Evolutionary conservation across 1,140 invertebrate species (phyloP).

Genomic region (Solen grandis): DNA sequence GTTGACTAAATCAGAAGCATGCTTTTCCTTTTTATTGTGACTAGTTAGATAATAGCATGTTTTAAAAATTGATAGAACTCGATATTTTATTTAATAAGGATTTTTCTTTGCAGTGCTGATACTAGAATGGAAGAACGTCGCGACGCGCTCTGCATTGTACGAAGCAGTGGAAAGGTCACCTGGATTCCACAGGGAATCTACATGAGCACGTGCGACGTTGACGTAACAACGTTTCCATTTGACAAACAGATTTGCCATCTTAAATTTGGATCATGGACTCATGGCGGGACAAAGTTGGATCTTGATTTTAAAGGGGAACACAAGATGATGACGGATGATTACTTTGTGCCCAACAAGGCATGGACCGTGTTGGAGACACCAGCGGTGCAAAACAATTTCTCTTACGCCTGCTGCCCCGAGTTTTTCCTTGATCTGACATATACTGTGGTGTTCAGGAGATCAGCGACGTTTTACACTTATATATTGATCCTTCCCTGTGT

Average conservation of each 20-base stretch:
- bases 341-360: conserved; percentile 78
- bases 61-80: no score
- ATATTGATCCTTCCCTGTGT: conserved; percentile 81
- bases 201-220: conserved; percentile 94
- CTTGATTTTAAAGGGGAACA: conserved; percentile 55
- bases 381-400: conserved; percentile 65
- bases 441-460: conserved; percentile 75
- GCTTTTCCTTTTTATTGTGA: no score
- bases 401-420: conserved; percentile 79
- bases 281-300: conserved; percentile 77
- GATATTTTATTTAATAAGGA: no score
- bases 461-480: conserved; percentile 80
- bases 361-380: conserved; percentile 76
- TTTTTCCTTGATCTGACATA: conserved; percentile 80
- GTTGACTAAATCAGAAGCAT: no score
- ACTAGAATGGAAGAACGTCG: conserved; percentile 76
- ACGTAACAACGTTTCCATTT: conserved; percentile 83
- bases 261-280: conserved; percentile 81
- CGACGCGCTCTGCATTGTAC: conserved; percentile 76
- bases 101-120: conserved; percentile 76
- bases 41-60: no score
- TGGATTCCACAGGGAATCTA: conserved; percentile 99
- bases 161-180: conserved; percentile 94
- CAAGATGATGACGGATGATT: conserved; percentile 68
- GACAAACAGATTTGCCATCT: conserved; percentile 79